Evolutionary conservation across 2,113 vertebrate species (phyloP), one percentile per base, ranked within the genome.

Genomic region (Puntigrus tetrazona): DNA sequence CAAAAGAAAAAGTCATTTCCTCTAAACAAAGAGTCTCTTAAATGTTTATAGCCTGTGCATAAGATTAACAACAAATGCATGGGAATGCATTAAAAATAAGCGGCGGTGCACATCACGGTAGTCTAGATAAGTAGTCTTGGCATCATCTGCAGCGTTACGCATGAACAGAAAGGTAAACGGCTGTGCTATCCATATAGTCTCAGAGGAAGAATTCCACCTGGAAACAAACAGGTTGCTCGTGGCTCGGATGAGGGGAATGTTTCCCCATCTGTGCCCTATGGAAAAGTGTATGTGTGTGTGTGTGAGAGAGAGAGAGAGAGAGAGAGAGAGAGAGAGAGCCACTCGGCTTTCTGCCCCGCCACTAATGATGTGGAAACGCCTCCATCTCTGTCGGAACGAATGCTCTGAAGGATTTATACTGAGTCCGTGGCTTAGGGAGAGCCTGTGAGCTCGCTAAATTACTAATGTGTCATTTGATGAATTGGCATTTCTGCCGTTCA

Each of bases 151-250:
- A 31, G 57, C 3, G 22, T 72, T 63, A 20, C 5, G 18, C 78
- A 47, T 81, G 67, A 79, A 63, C 69, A 27, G 84, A 63, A 63
- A 81, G 67, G 55, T 81, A 85, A 73, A 80, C 63, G 45, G 79
- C 63, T 47, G 45, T 52, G 61, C 43, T 81, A 69, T 69, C 41
- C 43, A 50, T 65, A 73, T 20, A 59, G 65, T 81, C 78, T 85
- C 78, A 9, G 41, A 65, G 78, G 57, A 85, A 36, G 22, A 80
- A 81, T 87, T 82, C 63, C 81, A 76, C 25, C 57, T 74, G 61
- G 84, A 87, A 87, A 73, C 61, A 82, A 85, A 85, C 86, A 87
- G 83, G 86, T 69, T 87, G 72, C 77, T 76, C 16, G 16, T 78
- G 76, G 67, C 65, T 47, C 18, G 27, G 3, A 57, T 80, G 82